A percentile compares a stretch with the other conserved stretches of the same genome.
Evolutionary conservation across 2,888 invertebrate species (phyloP).

Genomic region (Melieria omissa): DNA sequence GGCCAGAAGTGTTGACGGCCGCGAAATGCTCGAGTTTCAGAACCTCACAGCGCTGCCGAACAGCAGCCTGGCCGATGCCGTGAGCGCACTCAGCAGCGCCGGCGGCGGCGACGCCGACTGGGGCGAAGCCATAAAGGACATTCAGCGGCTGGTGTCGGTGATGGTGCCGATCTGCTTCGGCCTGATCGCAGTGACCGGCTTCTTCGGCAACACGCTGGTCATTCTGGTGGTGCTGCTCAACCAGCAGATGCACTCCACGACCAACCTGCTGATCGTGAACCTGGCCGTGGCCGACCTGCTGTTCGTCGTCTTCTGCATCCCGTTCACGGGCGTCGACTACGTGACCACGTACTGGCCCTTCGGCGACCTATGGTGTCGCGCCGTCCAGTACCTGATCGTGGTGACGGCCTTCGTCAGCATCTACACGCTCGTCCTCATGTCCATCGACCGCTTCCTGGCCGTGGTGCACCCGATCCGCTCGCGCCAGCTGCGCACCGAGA

Average conservation of each 20-base stretch:
- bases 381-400: conserved; percentile 89
- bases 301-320: conserved; percentile 92
- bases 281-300: conserved; percentile 88
- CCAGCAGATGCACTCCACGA: conserved; percentile 91
- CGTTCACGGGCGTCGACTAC: conserved; percentile 91
- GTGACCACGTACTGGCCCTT: conserved; percentile 88
- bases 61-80: neutral
- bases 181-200: conserved; percentile 83
- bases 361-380: conserved; percentile 87
- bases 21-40: neutral
- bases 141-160: conserved; percentile 63
- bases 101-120: conserved; percentile 36
- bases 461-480: conserved; percentile 92
- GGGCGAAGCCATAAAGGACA: conserved; percentile 37
- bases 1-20: neutral
- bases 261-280: conserved; percentile 92
- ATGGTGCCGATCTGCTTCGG: conserved; percentile 86
- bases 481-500: conserved; percentile 83
- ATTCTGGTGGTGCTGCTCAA: conserved; percentile 88
- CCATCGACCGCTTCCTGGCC: conserved; percentile 89
- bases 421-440: conserved; percentile 93
- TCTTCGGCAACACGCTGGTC: conserved; percentile 88
- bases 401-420: conserved; percentile 93
- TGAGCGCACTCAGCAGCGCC: neutral
- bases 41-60: neutral